Evolutionary conservation across 2,888 invertebrate genomes (phyloP).

Genomic region (Troides oblongomaculatus): DNA sequence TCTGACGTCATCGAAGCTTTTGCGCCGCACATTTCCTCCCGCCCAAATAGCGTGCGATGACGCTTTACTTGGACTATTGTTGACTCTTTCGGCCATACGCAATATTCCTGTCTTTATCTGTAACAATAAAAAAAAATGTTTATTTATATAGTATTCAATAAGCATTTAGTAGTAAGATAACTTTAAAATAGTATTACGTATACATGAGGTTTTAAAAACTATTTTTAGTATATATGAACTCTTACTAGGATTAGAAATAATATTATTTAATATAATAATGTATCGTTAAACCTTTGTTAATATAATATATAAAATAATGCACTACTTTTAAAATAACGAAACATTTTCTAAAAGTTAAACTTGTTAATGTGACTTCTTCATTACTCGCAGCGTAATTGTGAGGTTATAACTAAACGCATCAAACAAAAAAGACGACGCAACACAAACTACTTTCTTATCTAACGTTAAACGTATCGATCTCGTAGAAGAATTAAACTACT

Average conservation of each 20-base stretch:
- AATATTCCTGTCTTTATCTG: constrained; percentile 67
- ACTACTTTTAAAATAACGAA: no score
- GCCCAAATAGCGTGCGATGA: constrained; percentile 73
- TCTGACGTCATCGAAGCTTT: constrained; percentile 27
- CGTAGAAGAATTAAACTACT: constrained; percentile 59
- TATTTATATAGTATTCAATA: not conserved
- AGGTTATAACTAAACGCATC: constrained; percentile 16
- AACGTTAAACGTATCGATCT: constrained; percentile 51
- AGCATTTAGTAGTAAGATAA: no score
- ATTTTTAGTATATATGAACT: no score
- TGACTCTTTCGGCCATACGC: constrained; percentile 75
- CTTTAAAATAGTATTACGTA: no score
- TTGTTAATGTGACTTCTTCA: no score
- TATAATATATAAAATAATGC: no score
- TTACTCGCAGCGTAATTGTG: not conserved
- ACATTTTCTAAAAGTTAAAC: no score
- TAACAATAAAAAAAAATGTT: constrained; percentile 53
- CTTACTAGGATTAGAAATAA: no score
- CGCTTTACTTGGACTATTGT: constrained; percentile 68
- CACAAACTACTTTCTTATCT: constrained; percentile 51
- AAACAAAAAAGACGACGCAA: constrained; percentile 34
- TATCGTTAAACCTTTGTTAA: no score
- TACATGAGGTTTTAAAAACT: no score
- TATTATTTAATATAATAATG: no score
- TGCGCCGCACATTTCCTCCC: constrained; percentile 53